phyloP scores from a whole-genome alignment of 2,797 vertebrate species.

The Fundulus diaphanus region DNA sequence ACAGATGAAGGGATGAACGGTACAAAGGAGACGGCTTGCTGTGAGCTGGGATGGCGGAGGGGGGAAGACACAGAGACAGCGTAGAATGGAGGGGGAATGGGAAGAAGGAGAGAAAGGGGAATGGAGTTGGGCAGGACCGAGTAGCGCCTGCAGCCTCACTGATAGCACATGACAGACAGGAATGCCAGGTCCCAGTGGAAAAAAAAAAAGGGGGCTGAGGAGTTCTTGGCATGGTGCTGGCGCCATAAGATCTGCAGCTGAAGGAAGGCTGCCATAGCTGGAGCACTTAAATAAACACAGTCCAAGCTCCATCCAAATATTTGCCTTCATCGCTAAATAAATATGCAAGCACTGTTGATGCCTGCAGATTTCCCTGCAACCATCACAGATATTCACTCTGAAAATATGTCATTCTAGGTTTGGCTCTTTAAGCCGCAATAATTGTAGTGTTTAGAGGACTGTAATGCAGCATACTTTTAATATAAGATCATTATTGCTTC shows the following conservation, averaged over 20 bases:
- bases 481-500: neutral
- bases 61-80: conserved; percentile 50
- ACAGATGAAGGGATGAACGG: conserved; percentile 23
- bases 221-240: conserved; percentile 52
- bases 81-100: conserved; percentile 41
- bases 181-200: conserved; percentile 77
- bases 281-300: conserved; percentile 56
- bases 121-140: conserved; percentile 65
- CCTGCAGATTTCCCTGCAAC: conserved; percentile 45
- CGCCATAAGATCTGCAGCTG: conserved; percentile 51
- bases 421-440: conserved; percentile 2
- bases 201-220: conserved; percentile 48
- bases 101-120: conserved; percentile 39
- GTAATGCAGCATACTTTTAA: neutral
- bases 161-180: conserved; percentile 81
- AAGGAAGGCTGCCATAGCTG: conserved; percentile 46
- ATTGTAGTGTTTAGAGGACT: neutral
- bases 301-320: conserved; percentile 54
- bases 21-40: conserved; percentile 41
- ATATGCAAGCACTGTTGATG: conserved; percentile 46
- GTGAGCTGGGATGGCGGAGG: conserved; percentile 52
- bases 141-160: conserved; percentile 75
- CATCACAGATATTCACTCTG: conserved; percentile 32
- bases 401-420: conserved; percentile 33
- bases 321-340: conserved; percentile 57